Base-by-base conservation (phyloP, 1,140 invertebrate species). In the Pachypeltis micranthus region DNA sequence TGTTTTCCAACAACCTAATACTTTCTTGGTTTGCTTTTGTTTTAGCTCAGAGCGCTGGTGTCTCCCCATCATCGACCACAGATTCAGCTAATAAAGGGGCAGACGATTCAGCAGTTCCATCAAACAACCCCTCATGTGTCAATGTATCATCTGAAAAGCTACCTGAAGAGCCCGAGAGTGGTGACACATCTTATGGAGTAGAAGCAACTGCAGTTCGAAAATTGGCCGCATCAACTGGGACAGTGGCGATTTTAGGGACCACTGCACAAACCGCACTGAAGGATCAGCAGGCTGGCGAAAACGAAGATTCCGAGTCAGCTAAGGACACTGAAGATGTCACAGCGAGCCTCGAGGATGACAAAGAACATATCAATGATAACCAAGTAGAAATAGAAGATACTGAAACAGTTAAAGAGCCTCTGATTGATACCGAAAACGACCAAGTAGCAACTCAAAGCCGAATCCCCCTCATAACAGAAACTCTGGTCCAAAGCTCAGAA, bases 231-330 rank as follows among this genome's bases (percentile, higher is more conserved):
- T 65, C 64, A 19, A 69, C 69, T 7, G 67, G 69, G 0, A 68
- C 69, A 1, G 70, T 71, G 21, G 69, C 70, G 7, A 71, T 70
- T 28, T 34, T 70, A 19, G 67, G 67, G 1, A 70, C 68, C 1
- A 71, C 69, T 2, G 70, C 70, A 28, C 70, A 71, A 60, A 59
- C 60, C 19, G 26, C 2, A 14, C 7, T n/a, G n/a, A 39, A 39
- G 34, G 34, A 39, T 7, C n/a, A 10, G 34, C 7, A 39, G 34
- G 7, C 34, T n/a, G 34, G 34, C 7, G 23, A 60, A 34, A 29
- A 16, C 2, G 21, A 16, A 44, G 44, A 2, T 39, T 31, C 1
- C 2, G 59, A 39, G 7, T 10, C n/a, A 39, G n/a, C 34, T 7
- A 14, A 12, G 10, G 23, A 19, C 21, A 59, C 1, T 3, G 59